Evolutionary conservation across 2,113 vertebrate species (phyloP), one percentile per base, ranked within the genome.

Genomic region (Aviceda subcristata): DNA sequence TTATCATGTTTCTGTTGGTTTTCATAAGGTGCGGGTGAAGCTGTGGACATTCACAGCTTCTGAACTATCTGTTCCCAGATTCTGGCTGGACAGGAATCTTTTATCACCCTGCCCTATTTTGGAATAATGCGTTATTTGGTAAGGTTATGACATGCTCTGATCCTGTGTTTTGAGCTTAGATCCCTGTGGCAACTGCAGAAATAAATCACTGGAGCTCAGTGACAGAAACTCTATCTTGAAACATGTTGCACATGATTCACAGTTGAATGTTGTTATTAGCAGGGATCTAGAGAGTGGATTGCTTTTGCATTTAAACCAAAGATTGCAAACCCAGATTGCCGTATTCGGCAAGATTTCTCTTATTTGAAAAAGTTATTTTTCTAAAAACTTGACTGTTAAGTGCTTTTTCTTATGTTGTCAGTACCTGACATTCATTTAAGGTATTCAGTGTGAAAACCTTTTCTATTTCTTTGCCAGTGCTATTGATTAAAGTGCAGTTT

Each of bases 401-500:
- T 96, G 48, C 71, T 90, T 88, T 92, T 68, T 69, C 62, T 95
- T 72, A 39, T 60, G 30, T 64, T 78, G 73, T 86, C 19, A 30
- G 69, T 90, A 57, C 51, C 74, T 97, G 80, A 68, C 41, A n/a
- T 66, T 63, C 14, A 24, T 78, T 94, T 69, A 62, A 84, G 50
- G 86, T 76, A 17, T 64, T 80, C 48, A 51, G 34, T 60, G 56
- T 43, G 68, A 92, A 90, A 91, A 53, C 18, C 45, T 90, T 64
- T 59, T 73, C 63, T 84, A 55, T 89, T 91, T 81, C 86, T 94
- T 93, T 91, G 82, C 77, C 41, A 76, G 84, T 82, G 78, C 74
- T 78, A 88, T 93, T 90, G 87, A 94, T 95, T 94, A 94, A 95
- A 97, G 94, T 85, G 66, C 62, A 94, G 66, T 91, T 89, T 92